Base-by-base conservation (phyloP, 1,140 invertebrate genomes). In the Euschistus heros region DNA sequence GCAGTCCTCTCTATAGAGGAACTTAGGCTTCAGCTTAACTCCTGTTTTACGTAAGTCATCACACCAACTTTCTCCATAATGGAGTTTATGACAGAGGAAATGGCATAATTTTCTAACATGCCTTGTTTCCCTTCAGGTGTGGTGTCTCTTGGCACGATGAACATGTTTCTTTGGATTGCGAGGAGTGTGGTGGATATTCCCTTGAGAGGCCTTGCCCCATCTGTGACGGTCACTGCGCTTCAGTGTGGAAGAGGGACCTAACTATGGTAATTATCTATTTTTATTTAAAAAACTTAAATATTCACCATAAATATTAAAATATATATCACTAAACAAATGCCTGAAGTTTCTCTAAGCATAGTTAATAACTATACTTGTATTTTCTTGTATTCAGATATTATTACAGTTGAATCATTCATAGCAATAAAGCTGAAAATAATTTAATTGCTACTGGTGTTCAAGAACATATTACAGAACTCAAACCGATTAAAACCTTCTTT, bases 121-220 rank as follows among this genome's bases (percentile, higher is more conserved):
- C 59, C 46, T 62, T 67, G 62, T 55, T 62, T 67, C 22, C 55
- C 68, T 75, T 24, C 74, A 86, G 84, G 71, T 92, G 89, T 76
- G 88, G 88, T 24, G 87, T 91, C 3, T 87, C 84, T 70, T 92
- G 89, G 89, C 81, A 80, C 68, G 85, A 90, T 70, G 82, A 87
- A 65, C 87, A 91, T 71, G 85, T 89, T 17, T 88, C 86, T 5
- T 74, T 89, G 10, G 88, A 89, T 73, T 92, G 89, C 75, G 78
- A 80, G 37, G 89, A 92, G 74, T 92, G 89, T 74, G 89, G 88
- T 44, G 89, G 88, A 55, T 91, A 89, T 71, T 85, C 86, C 33
- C 76, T 91, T 68, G 78, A 84, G 66, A 77, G 89, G 69, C 86
- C 88, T 4, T 92, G 89, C 71, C 86, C 85, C 15, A 74, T 83